These are phyloP conservation scores for Columba janthina DNA, from an alignment of 2,113 vertebrate species.

Conservation along the genomic window DNA sequence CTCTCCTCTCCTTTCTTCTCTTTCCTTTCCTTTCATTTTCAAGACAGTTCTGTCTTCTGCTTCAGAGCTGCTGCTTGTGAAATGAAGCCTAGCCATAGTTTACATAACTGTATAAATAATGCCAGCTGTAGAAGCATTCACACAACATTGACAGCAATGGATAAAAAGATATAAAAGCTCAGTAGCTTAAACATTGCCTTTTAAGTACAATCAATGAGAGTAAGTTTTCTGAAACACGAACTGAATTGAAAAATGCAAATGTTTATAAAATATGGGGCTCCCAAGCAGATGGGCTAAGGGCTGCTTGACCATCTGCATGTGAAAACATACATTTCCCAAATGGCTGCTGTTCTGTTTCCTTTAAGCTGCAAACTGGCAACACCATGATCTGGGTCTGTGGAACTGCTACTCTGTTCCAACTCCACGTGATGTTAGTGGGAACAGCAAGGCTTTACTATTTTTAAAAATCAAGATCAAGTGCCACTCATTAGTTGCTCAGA, in stretches of 20 bases:
- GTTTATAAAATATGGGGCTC: slow-evolving; percentile 4
- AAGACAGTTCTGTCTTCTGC: background rate
- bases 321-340: background rate
- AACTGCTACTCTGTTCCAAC: background rate
- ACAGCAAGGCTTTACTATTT: background rate
- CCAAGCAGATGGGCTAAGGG: background rate
- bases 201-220: slow-evolving; percentile 48
- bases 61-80: background rate
- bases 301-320: background rate
- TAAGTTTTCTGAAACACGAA: background rate
- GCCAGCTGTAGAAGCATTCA: slow-evolving; percentile 27
- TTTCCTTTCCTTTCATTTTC: background rate
- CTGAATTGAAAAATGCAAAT: slow-evolving; percentile 2
- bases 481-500: background rate
- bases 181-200: slow-evolving; percentile 56
- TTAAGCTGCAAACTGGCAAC: background rate
- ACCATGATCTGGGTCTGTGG: background rate
- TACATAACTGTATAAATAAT: slow-evolving; percentile 51
- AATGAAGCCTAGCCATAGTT: background rate
- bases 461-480: background rate
- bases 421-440: background rate
- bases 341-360: background rate
- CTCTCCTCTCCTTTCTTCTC: too few species aligned
- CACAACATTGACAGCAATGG: background rate
- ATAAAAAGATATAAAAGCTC: slow-evolving; percentile 50